Conservation (phyloP, 1,140 invertebrate species). For the Papilio machaon region DNA sequence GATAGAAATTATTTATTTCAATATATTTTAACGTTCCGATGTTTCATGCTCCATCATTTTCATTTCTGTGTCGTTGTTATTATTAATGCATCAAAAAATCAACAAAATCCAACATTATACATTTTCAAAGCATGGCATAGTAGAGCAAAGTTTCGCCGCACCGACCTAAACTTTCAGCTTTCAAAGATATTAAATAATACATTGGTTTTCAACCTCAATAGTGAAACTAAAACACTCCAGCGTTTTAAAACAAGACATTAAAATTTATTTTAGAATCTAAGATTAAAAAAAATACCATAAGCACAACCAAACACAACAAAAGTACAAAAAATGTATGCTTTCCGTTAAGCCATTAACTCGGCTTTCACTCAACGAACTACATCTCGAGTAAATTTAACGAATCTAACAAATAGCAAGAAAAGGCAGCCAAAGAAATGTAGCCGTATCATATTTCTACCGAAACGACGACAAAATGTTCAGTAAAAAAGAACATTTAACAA, state of each 20-base stretch:
- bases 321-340: neutral
- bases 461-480: slow-evolving; percentile 25
- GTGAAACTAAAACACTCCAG: neutral
- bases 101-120: slow-evolving; percentile 5
- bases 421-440: slow-evolving; percentile 3
- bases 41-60: neutral
- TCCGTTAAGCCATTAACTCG: slow-evolving; percentile 24
- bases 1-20: no score
- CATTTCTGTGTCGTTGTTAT: neutral
- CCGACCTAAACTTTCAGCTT: neutral
- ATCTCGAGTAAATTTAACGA: slow-evolving; percentile 26
- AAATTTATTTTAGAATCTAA: neutral
- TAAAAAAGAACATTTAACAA: slow-evolving; percentile 21
- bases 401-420: slow-evolving; percentile 25
- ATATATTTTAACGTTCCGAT: no score
- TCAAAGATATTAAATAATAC: slow-evolving; percentile 11
- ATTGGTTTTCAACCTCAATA: neutral
- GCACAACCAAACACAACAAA: neutral
- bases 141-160: neutral
- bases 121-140: neutral
- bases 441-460: slow-evolving; percentile 25
- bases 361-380: slow-evolving; percentile 25
- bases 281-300: neutral
- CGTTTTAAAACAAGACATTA: neutral
- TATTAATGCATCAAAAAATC: neutral